These are phyloP conservation scores for Fratercula arctica DNA, from an alignment of 2,797 vertebrate genomes.

Conservation along the genomic window DNA sequence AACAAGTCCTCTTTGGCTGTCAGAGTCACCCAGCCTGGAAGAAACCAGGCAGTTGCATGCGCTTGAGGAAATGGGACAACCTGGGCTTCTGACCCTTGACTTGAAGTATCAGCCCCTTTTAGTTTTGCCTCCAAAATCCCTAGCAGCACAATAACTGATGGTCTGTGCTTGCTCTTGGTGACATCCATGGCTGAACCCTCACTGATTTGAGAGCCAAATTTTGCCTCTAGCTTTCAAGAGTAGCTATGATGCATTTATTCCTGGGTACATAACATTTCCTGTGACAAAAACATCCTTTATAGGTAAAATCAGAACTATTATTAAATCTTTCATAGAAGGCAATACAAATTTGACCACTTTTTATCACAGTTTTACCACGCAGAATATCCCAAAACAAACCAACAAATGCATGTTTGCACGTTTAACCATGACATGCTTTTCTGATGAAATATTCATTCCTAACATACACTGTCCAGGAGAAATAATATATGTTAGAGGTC, in stretches of 20 bases:
- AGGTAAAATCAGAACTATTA: not conserved
- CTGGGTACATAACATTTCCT: not conserved
- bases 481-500: not conserved
- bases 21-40: not conserved
- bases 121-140: not conserved
- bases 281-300: not conserved
- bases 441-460: not conserved
- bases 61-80: not conserved
- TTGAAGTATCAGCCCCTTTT: not conserved
- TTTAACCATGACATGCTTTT: not conserved
- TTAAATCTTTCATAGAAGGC: not conserved
- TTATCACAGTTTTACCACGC: not conserved
- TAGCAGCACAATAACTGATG: not conserved
- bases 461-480: not conserved
- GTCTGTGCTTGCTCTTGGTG: not conserved
- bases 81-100: not conserved
- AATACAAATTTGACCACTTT: not conserved
- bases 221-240: not conserved
- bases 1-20: not conserved
- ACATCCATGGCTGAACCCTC: not conserved
- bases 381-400: not conserved
- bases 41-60: not conserved
- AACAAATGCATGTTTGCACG: not conserved
- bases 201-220: not conserved
- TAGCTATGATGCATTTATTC: not conserved